These are phyloP conservation scores for Elanus axillaris DNA, from an alignment of 2,113 vertebrate species.

Conservation along the genomic window DNA sequence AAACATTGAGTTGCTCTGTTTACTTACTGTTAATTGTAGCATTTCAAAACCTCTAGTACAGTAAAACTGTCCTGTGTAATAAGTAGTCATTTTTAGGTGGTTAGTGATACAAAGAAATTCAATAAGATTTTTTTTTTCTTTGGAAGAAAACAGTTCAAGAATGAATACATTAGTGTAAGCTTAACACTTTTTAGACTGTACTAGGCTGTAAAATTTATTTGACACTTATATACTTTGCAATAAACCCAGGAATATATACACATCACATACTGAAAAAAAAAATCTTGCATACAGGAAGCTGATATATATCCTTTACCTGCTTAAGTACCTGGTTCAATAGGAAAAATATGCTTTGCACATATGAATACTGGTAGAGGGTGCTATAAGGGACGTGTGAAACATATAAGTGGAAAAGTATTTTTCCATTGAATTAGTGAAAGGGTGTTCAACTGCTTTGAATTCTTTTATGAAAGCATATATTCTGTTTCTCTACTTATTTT, in stretches of 20 bases:
- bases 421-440: background rate
- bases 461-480: background rate
- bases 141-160: background rate
- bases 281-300: background rate
- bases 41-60: background rate
- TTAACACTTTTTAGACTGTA: background rate
- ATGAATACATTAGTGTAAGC: background rate
- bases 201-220: background rate
- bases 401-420: background rate
- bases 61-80: background rate
- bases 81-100: background rate
- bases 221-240: background rate
- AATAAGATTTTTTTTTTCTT: background rate
- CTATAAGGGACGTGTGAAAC: background rate
- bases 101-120: background rate
- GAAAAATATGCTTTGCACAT: background rate
- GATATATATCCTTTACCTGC: background rate
- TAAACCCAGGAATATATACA: background rate
- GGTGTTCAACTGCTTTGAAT: background rate
- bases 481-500: background rate
- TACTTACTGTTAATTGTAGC: background rate
- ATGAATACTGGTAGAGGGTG: background rate
- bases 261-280: background rate
- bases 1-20: background rate
- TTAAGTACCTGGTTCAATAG: background rate